Evolutionary conservation across 2,797 vertebrate species (phyloP).

Genomic region (Muraenolepis orangiensis): DNA sequence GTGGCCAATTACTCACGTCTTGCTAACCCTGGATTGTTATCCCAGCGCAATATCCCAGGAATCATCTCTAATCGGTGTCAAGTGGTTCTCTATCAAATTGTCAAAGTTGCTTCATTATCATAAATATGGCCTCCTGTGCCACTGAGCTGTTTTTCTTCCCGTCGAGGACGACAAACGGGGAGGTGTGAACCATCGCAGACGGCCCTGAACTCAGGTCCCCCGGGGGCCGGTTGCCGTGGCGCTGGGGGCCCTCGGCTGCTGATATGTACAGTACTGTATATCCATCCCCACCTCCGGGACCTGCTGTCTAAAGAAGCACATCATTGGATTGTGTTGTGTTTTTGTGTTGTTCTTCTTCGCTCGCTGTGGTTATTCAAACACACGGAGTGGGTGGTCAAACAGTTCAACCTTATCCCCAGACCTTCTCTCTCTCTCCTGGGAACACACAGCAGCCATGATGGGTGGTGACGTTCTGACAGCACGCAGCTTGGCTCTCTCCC

Average conservation of each 20-base stretch:
- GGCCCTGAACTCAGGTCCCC: constrained; percentile 23
- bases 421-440: background rate
- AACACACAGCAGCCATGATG: background rate
- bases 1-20: constrained; percentile 41
- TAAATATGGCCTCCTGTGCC: constrained; percentile 23
- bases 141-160: constrained; percentile 30
- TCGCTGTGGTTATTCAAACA: background rate
- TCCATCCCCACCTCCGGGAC: constrained; percentile 13
- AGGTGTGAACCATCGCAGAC: constrained; percentile 24
- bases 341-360: constrained; percentile 13
- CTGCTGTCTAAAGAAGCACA: constrained; percentile 29
- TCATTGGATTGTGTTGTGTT: constrained; percentile 1
- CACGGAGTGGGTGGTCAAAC: background rate
- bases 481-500: background rate
- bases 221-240: background rate
- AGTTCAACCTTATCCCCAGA: background rate
- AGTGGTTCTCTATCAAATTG: constrained; percentile 2
- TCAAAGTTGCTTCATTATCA: constrained; percentile 23
- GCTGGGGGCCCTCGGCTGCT: constrained; percentile 1
- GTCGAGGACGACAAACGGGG: constrained; percentile 18
- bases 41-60: constrained; percentile 38
- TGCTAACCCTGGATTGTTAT: constrained; percentile 24
- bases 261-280: constrained; percentile 13
- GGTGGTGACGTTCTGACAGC: background rate
- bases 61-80: constrained; percentile 30